Evolutionary conservation across 2,888 invertebrate genomes (phyloP).

Genomic region (Neria commutata): DNA sequence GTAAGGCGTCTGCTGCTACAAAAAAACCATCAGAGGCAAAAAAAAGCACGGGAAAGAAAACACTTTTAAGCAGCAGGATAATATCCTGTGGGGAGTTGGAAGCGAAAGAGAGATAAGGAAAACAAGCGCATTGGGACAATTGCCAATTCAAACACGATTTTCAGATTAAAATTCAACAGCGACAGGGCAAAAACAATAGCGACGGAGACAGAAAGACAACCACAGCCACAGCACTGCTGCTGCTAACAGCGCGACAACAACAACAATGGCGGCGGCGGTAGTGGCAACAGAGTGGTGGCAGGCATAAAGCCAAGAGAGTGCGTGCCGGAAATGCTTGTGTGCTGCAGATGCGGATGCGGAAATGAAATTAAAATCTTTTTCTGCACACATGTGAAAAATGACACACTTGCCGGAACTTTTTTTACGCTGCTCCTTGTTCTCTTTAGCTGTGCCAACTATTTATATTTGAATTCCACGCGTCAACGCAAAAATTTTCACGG

Average conservation of each 20-base stretch:
- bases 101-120: constrained; percentile 12
- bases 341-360: constrained; percentile 31
- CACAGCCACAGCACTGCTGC: constrained; percentile 14
- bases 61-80: constrained; percentile 27
- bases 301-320: not conserved
- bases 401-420: too few species aligned
- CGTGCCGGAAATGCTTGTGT: not conserved
- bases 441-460: too few species aligned
- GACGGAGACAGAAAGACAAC: constrained; percentile 31
- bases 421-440: too few species aligned
- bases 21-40: constrained; percentile 20
- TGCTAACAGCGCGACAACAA: not conserved
- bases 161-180: constrained; percentile 39
- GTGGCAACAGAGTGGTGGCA: not conserved
- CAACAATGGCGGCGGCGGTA: constrained; percentile 10
- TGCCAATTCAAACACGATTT: constrained; percentile 61
- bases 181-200: constrained; percentile 25
- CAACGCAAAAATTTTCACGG: not conserved
- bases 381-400: not conserved
- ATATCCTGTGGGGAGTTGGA: constrained; percentile 14
- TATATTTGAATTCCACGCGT: not conserved
- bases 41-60: constrained; percentile 22
- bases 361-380: constrained; percentile 41
- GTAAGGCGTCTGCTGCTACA: not conserved
- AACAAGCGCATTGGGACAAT: constrained; percentile 58